Evolutionary conservation across 2,113 vertebrate genomes (phyloP), one percentile per base, ranked within the genome.

Genomic region (Struthidea cinerea): DNA sequence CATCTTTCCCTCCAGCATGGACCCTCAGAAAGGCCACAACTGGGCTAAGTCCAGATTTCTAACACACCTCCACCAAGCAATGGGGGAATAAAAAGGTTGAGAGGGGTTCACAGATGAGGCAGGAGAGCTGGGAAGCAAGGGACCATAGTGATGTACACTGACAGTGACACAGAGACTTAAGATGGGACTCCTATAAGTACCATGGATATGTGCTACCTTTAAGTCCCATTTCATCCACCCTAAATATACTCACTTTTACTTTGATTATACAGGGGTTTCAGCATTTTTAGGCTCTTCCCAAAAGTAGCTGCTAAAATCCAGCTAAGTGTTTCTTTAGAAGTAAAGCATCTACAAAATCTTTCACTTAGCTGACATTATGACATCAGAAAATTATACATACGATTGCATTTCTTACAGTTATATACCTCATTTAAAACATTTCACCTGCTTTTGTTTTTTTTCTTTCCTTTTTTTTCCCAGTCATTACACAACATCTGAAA

Each of bases 401-500:
- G 0, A 81, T 52, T 10, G 1, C 37, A 81, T 78, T 74, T 44
- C 44, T 87, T 84, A 76, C 42, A 65, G 55, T 83, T 78, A 63
- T 47, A 22, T 50, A 59, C 39, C 67, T 85, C 39, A 70, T 80
- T 91, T 85, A 63, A 91, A 86, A 47, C 33, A 83, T 77, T 90
- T 95, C 35, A 93, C 55, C 85, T 90, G 71, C 55, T 61, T 84
- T 91, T 78, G 37, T 46, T 74, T 70, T 57, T 83, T 87, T 80
- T 55, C 44, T 16, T 16, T 53, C 55, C 33, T 7, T 81, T 50
- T 75, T 82, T 63, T 73, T 7, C 67, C 73, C 77, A 85, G 56
- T 93, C 88, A 87, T 97, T 96, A 89, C 79, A 96, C 79, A 91
- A 94, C 85, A 92, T 96, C 93, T 93, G 87, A 92, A 96, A 94